Percentiles rank a stretch among this genome's conserved stretches.
Evolutionary conservation across 2,113 vertebrate species (phyloP).

Genomic region (Anarrhichthys ocellatus): DNA sequence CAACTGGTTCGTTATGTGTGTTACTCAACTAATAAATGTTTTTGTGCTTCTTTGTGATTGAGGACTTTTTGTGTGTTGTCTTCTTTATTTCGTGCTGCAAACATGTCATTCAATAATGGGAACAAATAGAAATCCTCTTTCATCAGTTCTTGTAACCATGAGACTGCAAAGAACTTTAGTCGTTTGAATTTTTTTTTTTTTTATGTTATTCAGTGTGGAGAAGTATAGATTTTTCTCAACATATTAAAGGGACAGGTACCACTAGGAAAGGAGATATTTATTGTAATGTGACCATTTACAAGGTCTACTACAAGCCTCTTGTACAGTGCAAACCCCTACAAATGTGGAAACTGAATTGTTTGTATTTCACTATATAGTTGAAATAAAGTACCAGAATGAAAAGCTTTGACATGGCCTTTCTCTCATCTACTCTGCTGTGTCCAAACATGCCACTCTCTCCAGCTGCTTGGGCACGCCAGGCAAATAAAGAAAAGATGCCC

Average conservation of each 20-base stretch:
- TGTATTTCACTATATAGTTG: background rate
- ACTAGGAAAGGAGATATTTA: background rate
- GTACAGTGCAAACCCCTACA: background rate
- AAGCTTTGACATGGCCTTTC: background rate
- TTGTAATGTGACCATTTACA: background rate
- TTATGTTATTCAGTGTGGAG: background rate
- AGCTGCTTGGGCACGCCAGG: slow-evolving; percentile 20
- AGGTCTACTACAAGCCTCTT: background rate
- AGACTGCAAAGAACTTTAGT: background rate
- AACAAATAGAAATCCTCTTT: background rate
- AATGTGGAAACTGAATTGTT: background rate
- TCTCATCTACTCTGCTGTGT: slow-evolving; percentile 4
- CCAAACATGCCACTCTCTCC: slow-evolving; percentile 30
- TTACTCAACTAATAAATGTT: slow-evolving; percentile 5
- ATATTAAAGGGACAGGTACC: background rate
- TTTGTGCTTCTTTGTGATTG: background rate
- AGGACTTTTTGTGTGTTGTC: background rate
- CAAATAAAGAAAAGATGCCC: slow-evolving; percentile 63
- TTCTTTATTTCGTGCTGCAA: slow-evolving; percentile 1
- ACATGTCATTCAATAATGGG: background rate
- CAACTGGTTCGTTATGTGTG: slow-evolving; percentile 14
- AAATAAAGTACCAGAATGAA: slow-evolving; percentile 7
- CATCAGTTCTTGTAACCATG: background rate
- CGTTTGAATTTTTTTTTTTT: background rate
- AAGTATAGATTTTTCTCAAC: background rate